Evolutionary conservation across 2,113 vertebrate species (phyloP).

Genomic region (Xyliphius kryptos): DNA sequence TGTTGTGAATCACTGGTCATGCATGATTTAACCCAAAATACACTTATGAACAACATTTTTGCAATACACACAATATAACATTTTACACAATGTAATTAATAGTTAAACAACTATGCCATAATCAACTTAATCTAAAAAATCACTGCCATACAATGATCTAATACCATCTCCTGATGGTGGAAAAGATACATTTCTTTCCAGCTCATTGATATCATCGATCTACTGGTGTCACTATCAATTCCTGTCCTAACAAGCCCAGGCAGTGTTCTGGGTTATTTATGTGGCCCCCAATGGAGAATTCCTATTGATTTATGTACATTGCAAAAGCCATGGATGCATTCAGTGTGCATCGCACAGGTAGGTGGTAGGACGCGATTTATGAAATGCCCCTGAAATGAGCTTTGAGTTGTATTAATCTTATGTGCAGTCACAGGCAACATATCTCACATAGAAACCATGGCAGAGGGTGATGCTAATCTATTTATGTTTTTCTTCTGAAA

Average conservation of each 20-base stretch:
- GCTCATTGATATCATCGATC: too few species aligned
- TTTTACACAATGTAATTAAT: too few species aligned
- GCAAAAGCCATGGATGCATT: constrained; percentile 34
- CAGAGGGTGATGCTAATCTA: constrained; percentile 65
- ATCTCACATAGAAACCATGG: constrained; percentile 48
- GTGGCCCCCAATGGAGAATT: constrained; percentile 39
- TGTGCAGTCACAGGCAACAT: constrained; percentile 41
- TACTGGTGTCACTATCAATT: constrained; percentile 44
- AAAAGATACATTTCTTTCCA: too few species aligned
- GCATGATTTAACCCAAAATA: too few species aligned
- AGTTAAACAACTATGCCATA: too few species aligned
- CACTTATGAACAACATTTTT: too few species aligned
- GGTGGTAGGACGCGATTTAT: constrained; percentile 42
- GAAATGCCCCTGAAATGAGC: constrained; percentile 47
- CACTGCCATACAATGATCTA: too few species aligned
- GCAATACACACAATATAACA: too few species aligned
- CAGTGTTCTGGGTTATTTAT: constrained; percentile 48
- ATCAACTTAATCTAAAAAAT: too few species aligned
- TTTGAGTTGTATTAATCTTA: constrained; percentile 49
- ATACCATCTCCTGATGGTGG: too few species aligned
- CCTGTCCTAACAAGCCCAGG: constrained; percentile 45
- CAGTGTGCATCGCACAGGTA: constrained; percentile 29
- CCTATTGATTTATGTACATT: constrained; percentile 49
- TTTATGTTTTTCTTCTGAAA: constrained; percentile 53
- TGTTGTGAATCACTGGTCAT: too few species aligned